These are phyloP conservation scores for Micromys minutus DNA, from an alignment of 2,113 vertebrate species.

Conservation along the genomic window DNA sequence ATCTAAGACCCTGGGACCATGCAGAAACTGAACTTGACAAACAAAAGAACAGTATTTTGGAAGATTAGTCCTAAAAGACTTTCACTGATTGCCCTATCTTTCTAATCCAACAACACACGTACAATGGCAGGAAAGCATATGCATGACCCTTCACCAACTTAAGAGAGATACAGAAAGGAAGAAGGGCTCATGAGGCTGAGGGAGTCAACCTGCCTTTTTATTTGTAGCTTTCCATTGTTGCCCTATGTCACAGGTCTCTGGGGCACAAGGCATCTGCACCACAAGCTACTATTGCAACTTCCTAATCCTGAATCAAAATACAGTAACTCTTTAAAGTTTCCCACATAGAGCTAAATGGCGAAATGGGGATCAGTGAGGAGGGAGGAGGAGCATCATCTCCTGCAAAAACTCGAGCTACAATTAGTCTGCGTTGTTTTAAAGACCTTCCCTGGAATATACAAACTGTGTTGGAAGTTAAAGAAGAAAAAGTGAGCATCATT, in stretches of 20 bases:
- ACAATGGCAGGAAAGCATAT: not conserved
- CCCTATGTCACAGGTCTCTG: not conserved
- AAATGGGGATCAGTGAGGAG: not conserved
- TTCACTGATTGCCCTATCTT: not conserved
- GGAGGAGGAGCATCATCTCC: not conserved
- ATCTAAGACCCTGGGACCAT: not conserved
- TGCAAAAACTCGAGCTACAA: not conserved
- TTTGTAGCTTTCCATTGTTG: not conserved
- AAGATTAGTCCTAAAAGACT: not conserved
- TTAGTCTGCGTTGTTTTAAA: constrained; percentile 38
- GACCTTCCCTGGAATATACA: not conserved
- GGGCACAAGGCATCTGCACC: not conserved
- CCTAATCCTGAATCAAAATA: constrained; percentile 7
- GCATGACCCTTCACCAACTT: not conserved
- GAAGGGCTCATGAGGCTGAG: not conserved
- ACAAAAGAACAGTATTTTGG: not conserved
- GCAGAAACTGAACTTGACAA: not conserved
- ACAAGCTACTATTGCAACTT: not conserved
- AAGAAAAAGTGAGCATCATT: constrained; percentile 45
- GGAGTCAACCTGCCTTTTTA: not conserved
- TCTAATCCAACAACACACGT: not conserved
- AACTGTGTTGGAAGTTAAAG: constrained; percentile 2
- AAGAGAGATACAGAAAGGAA: not conserved
- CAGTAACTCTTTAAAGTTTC: constrained; percentile 9
- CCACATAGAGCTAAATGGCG: not conserved